Evolutionary conservation across 2,113 vertebrate genomes (phyloP).

Genomic region (Saimiri boliviensis): DNA sequence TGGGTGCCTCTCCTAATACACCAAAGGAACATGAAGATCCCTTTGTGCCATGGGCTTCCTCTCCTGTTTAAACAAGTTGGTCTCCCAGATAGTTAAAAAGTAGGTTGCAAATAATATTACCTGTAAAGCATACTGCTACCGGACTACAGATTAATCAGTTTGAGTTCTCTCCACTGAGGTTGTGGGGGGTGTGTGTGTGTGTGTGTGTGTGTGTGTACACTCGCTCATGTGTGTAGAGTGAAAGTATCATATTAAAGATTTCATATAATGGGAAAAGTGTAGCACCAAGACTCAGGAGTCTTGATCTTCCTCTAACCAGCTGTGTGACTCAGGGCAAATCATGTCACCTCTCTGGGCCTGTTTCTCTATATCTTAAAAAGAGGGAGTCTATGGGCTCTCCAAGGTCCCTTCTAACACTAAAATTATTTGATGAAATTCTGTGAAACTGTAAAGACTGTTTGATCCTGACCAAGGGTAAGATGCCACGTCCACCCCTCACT

Average conservation of each 20-base stretch:
- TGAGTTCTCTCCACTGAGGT: conserved; percentile 61
- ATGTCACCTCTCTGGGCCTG: conserved; percentile 21
- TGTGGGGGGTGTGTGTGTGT: not conserved
- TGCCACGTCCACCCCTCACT: not conserved
- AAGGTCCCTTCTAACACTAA: not conserved
- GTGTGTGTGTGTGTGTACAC: not conserved
- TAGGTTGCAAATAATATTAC: conserved; percentile 87
- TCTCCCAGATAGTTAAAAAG: conserved; percentile 92
- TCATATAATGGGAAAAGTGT: not conserved
- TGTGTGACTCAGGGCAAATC: not conserved
- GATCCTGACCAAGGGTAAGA: conserved; percentile 67
- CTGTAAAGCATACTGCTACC: conserved; percentile 85
- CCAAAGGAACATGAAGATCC: conserved; percentile 96
- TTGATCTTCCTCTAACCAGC: not conserved
- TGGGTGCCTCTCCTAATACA: conserved; percentile 97
- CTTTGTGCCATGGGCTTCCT: conserved; percentile 94
- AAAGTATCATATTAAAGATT: not conserved
- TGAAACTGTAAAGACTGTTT: conserved; percentile 41
- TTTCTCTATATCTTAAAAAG: not conserved
- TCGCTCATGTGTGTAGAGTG: not conserved
- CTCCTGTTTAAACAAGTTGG: conserved; percentile 91
- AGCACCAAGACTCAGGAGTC: not conserved
- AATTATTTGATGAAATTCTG: not conserved
- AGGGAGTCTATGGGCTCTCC: not conserved
- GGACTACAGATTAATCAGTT: conserved; percentile 80